Conservation (phyloP, 2,113 vertebrate genomes). For the Pholis gunnellus region DNA sequence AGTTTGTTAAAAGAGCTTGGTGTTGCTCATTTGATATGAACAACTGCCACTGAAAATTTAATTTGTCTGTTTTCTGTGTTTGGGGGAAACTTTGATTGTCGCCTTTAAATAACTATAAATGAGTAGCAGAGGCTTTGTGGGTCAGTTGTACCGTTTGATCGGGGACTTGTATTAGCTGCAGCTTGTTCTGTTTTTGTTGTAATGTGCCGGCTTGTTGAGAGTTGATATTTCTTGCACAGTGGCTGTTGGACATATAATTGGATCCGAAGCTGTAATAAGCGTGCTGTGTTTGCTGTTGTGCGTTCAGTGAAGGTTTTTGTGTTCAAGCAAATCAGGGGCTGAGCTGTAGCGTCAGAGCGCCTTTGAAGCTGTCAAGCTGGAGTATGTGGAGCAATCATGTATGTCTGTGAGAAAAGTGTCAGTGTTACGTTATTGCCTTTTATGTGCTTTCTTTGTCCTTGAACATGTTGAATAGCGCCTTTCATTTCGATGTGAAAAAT, state of each 20-base stretch:
- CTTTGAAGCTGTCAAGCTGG: conserved; percentile 52
- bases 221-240: conserved; percentile 52
- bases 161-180: conserved; percentile 48
- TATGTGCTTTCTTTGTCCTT: conserved; percentile 56
- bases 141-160: conserved; percentile 29
- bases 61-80: conserved; percentile 62
- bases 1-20: conserved; percentile 74
- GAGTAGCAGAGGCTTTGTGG: conserved; percentile 53
- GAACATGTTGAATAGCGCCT: conserved; percentile 37
- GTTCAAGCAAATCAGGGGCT: conserved; percentile 20
- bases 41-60: conserved; percentile 74
- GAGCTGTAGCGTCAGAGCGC: conserved; percentile 14
- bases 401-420: conserved; percentile 55
- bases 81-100: conserved; percentile 65
- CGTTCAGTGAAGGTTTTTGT: conserved; percentile 32
- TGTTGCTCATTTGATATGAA: conserved; percentile 76
- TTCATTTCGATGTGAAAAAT: conserved; percentile 47
- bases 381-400: conserved; percentile 53
- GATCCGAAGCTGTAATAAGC: conserved; percentile 56
- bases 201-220: conserved; percentile 46
- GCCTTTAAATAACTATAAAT: conserved; percentile 67
- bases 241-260: conserved; percentile 41
- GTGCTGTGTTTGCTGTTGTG: conserved; percentile 42
- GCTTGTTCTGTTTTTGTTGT: conserved; percentile 20
- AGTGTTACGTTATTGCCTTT: conserved; percentile 27